Percentiles rank a stretch among this genome's conserved stretches.
phyloP scores from a whole-genome alignment of 2,797 vertebrate genomes.

The Pseudochirops corinnae region DNA sequence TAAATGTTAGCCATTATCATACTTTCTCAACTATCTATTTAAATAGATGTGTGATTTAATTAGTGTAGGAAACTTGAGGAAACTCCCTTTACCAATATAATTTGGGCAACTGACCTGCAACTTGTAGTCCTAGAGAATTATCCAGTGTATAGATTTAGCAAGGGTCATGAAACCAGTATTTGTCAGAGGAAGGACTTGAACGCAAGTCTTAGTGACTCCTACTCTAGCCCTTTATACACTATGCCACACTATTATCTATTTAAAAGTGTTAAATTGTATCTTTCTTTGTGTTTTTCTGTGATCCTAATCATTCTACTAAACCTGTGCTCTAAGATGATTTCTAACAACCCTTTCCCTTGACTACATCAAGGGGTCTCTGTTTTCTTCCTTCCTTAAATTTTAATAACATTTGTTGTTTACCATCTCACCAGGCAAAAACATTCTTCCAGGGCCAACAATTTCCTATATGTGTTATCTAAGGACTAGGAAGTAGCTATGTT shows the following conservation, averaged over 20 bases:
- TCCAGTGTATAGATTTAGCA: background rate
- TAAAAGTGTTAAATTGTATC: background rate
- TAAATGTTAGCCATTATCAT: too few species aligned
- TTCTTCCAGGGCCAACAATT: background rate
- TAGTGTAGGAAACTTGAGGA: too few species aligned
- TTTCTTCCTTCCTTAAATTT: background rate
- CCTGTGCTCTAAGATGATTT: background rate
- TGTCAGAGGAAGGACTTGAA: background rate
- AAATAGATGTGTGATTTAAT: too few species aligned
- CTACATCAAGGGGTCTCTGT: background rate
- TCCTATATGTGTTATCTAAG: background rate
- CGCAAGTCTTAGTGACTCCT: background rate
- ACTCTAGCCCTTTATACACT: background rate
- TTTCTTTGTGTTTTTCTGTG: background rate
- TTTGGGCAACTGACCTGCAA: background rate
- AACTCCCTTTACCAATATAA: too few species aligned
- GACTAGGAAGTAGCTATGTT: background rate
- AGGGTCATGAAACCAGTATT: background rate
- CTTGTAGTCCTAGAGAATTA: background rate
- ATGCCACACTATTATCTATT: background rate
- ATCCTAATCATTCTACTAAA: background rate
- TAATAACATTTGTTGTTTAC: background rate
- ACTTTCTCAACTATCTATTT: too few species aligned
- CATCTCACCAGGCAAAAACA: background rate
- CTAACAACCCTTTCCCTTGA: background rate